phyloP scores from a whole-genome alignment of 2,113 vertebrate genomes.

The Eublepharis macularius region DNA sequence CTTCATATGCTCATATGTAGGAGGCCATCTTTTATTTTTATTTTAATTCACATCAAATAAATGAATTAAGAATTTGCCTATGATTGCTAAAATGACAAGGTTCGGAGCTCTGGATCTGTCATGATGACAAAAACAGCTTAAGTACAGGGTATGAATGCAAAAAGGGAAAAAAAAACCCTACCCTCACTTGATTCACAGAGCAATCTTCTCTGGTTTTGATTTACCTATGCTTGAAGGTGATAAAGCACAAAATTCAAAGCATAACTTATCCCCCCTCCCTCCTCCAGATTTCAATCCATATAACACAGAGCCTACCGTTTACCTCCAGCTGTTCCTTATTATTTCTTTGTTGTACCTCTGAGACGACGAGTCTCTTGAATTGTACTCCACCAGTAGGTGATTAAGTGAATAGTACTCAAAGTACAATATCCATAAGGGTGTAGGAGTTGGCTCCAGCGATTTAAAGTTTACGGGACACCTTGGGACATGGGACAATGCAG shows the following conservation, averaged over 20 bases:
- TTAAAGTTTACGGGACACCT: not conserved
- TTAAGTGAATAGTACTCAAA: not conserved
- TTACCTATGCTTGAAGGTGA: constrained; percentile 13
- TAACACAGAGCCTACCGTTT: not conserved
- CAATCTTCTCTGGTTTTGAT: constrained; percentile 37
- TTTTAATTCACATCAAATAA: not conserved
- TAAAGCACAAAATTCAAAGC: constrained; percentile 25
- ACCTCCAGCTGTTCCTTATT: not conserved
- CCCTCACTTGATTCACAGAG: constrained; percentile 21
- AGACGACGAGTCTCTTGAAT: not conserved
- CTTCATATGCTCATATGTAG: not conserved
- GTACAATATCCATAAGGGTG: not conserved
- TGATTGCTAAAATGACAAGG: constrained; percentile 2
- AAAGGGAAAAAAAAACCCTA: not conserved
- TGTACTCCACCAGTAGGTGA: not conserved
- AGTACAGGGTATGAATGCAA: not conserved
- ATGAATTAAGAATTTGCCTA: not conserved
- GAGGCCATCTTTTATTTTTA: too few relatives aligned
- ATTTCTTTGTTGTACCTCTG: constrained; percentile 5
- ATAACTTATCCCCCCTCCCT: not conserved
- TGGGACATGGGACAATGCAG: not conserved
- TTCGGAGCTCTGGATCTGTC: not conserved
- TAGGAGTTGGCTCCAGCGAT: not conserved
- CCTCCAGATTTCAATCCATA: not conserved
- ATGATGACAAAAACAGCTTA: constrained; percentile 15